These are phyloP conservation scores for Microtus ochrogaster DNA, from an alignment of 2,113 vertebrate genomes.

Conservation along the genomic window DNA sequence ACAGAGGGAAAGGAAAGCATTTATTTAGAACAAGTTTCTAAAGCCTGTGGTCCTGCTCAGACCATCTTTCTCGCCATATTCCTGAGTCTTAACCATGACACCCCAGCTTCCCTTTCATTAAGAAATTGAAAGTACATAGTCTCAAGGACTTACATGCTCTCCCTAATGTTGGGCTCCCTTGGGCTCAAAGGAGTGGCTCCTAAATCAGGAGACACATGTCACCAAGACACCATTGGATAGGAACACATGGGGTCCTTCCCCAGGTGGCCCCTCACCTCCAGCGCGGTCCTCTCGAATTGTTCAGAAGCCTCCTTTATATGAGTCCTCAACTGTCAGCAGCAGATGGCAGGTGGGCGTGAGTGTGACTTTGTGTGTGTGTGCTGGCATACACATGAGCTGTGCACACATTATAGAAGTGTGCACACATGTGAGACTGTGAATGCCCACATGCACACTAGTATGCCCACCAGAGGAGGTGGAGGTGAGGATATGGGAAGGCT, in stretches of 20 bases:
- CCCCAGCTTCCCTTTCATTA: neutral
- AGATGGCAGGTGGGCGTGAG: slow-evolving; percentile 60
- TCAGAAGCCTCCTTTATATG: slow-evolving; percentile 33
- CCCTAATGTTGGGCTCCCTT: neutral
- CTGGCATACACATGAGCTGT: neutral
- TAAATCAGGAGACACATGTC: neutral
- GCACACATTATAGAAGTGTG: slow-evolving; percentile 12
- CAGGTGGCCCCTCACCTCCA: neutral
- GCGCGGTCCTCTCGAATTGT: neutral
- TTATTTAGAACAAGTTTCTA: slow-evolving; percentile 57
- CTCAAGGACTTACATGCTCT: slow-evolving; percentile 9
- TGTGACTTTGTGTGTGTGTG: neutral
- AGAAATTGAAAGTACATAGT: slow-evolving; percentile 14
- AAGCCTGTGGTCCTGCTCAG: slow-evolving; percentile 31
- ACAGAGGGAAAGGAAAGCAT: neutral
- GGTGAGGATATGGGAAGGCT: slow-evolving; percentile 29
- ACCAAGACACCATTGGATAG: neutral
- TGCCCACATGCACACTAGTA: neutral
- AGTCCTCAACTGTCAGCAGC: neutral
- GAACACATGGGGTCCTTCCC: neutral
- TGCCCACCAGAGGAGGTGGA: neutral
- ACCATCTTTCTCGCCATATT: neutral
- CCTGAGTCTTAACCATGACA: neutral
- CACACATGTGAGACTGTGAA: slow-evolving; percentile 54
- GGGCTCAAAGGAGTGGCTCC: neutral